Evolutionary conservation across 2,113 vertebrate genomes (phyloP), one percentile per base, ranked within the genome.

Genomic region (Coracopsis vasa): DNA sequence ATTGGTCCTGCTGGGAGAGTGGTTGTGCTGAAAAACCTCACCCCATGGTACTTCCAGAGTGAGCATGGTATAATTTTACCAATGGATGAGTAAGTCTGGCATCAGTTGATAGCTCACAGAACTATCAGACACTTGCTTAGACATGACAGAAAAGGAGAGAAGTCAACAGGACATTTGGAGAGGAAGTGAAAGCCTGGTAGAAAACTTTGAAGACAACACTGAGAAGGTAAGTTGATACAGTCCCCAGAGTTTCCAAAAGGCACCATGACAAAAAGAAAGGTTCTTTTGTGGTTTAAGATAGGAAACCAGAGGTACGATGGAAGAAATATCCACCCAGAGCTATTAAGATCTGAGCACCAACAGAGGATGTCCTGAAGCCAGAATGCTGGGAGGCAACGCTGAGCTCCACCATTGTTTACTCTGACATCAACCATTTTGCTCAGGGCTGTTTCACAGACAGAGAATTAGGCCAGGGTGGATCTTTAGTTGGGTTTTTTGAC

Each of bases 341-440:
- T 51, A 25, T 64, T 12, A 45, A 66, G 35, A 3, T 10, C 20
- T 50, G 66, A 83, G 58, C 27, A 72, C 4, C 45, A 54, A 28
- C 47, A 79, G 60, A 83, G 20, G 15, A 6, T 33, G 25, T 16
- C 53, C 78, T 69, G 72, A 39, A 67, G 28, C 18, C 71, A n/a
- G 47, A 29, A 27, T 51, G 44, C 44, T 2, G 6, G 41, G 25
- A 42, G 44, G 37, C 33, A 50, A 27, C 0, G 0, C 24, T 41
- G 72, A 61, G 41, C 11, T 44, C 53, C 28, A 19, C 0, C 6
- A 5, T 25, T 2, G 0, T 21, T n/a, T n/a, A n/a, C n/a, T n/a
- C 74, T 66, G 62, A 47, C 19, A 28, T 65, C 24, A 7, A 12
- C 39, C 31, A 6, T n/a, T n/a, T 69, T 41, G 53, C 61, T 64